Percentiles rank a stretch among this genome's conserved stretches.
phyloP scores from a whole-genome alignment of 2,113 vertebrate species.

The Phoenicopterus ruber region DNA sequence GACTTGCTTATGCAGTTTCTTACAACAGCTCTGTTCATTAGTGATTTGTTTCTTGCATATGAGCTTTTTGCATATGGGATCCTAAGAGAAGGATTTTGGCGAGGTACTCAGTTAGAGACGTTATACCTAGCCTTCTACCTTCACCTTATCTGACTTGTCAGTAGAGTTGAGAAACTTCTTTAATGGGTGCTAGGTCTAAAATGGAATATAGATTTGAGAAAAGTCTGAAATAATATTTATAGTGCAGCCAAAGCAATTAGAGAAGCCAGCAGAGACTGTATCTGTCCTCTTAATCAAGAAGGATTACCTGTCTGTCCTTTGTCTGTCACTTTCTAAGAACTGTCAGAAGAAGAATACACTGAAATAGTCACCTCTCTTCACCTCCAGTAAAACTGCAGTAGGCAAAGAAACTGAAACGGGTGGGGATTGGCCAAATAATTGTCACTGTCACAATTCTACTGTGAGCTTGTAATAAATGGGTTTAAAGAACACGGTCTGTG shows the following conservation, averaged over 20 bases:
- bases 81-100: not conserved
- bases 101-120: not conserved
- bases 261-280: not conserved
- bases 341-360: not conserved
- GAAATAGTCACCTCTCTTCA: not conserved
- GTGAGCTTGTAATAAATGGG: not conserved
- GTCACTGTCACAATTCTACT: not conserved
- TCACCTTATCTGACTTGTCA: not conserved
- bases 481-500: not conserved
- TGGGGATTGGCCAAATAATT: not conserved
- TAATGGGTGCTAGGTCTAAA: not conserved
- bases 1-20: not conserved
- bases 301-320: not conserved
- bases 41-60: too few relatives aligned
- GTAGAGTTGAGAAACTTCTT: not conserved
- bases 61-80: not conserved
- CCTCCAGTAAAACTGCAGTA: not conserved
- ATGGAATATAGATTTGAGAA: not conserved
- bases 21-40: too few relatives aligned
- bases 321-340: not conserved
- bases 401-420: not conserved
- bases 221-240: not conserved
- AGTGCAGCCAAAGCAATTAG: not conserved
- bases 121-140: not conserved
- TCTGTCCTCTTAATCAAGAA: slow-evolving; percentile 15